Base-by-base conservation (phyloP, 2,113 vertebrate species). In the Bostrychus sinensis region DNA sequence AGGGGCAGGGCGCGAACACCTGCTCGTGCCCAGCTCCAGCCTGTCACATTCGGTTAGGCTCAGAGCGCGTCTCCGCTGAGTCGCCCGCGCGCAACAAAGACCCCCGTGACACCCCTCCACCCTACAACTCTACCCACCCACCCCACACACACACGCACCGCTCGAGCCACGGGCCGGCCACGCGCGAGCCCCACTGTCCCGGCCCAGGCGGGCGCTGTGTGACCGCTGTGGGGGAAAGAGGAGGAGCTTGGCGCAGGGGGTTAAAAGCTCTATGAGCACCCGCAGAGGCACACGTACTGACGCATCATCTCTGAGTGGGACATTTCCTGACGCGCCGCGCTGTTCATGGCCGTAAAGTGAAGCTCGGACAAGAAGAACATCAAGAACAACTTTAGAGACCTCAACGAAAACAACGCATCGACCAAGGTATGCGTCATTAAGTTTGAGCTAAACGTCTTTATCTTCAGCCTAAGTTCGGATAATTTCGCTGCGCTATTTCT, bases 21-120 rank as follows among this genome's bases (percentile, higher is more conserved):
- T 93, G 91, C 92, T 92, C 89, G 71, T 75, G 81, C 55, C 78
- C 85, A 84, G 86, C 85, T 84, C 81, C 78, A 88, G 88, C 87
- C 91, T 92, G 91, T 92, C 92, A 92, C 81, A 89, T 78, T 70
- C 80, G 80, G 82, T 92, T 93, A 91, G 71, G 62, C 72, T 89
- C 89, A 87, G 38, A 86, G 86, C 79, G 83, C 86, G 81, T 86
- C 86, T 82, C 80, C 69, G 48, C 78, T 58, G 37, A 51, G 70
- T 71, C 67, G 39, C 71, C 73, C 73, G 56, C 36, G 9, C 43
- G 63, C 67, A 85, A 85, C 88, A 88, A 88, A 85, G 77, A 56
- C 64, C 63, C 0, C 55, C n/a, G 20, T 19, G 45, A 67, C 72
- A 60, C 51, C 32, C 22, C 48, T 13, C 14, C 50, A 20, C 23